A percentile compares a stretch with the other conserved stretches of the same genome.
Conservation (phyloP, 2,797 vertebrate species). For the Eptatretus atami region DNA sequence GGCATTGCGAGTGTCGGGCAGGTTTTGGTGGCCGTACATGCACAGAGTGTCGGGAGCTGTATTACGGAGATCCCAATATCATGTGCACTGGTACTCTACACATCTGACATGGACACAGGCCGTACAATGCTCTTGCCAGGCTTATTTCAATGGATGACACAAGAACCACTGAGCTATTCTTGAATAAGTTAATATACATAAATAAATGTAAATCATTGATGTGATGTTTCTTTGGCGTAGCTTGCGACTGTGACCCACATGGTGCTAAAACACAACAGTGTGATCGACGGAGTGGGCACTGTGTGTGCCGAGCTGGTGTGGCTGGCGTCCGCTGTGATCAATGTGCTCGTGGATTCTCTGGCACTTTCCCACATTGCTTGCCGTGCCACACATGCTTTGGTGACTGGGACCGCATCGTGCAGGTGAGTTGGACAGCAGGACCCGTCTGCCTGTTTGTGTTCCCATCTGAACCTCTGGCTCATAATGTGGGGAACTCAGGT, state of each 20-base stretch:
- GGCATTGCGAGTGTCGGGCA: constrained; percentile 50
- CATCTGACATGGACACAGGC: neutral
- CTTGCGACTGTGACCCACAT: constrained; percentile 52
- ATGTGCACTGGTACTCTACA: constrained; percentile 42
- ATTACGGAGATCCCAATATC: constrained; percentile 49
- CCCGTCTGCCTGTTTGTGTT: too few relatives aligned
- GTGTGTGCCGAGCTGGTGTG: constrained; percentile 45
- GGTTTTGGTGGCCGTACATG: constrained; percentile 71
- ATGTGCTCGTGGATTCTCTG: constrained; percentile 64
- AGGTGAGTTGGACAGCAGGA: constrained; percentile 11
- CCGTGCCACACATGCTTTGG: constrained; percentile 83
- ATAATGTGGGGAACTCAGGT: too few relatives aligned
- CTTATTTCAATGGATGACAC: neutral
- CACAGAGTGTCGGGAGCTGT: constrained; percentile 56
- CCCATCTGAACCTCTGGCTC: too few relatives aligned
- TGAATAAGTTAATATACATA: too few relatives aligned
- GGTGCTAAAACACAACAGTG: constrained; percentile 52
- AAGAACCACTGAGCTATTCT: too few relatives aligned
- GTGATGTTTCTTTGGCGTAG: constrained; percentile 14
- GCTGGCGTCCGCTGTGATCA: constrained; percentile 79
- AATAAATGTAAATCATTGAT: neutral
- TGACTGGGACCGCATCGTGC: constrained; percentile 87
- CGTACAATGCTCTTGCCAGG: neutral
- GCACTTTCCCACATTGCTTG: constrained; percentile 49
- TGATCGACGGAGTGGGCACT: constrained; percentile 44